Percentiles rank a stretch among this genome's conserved stretches.
Evolutionary conservation across 2,113 vertebrate species (phyloP).

Genomic region (Syngnathus floridae): DNA sequence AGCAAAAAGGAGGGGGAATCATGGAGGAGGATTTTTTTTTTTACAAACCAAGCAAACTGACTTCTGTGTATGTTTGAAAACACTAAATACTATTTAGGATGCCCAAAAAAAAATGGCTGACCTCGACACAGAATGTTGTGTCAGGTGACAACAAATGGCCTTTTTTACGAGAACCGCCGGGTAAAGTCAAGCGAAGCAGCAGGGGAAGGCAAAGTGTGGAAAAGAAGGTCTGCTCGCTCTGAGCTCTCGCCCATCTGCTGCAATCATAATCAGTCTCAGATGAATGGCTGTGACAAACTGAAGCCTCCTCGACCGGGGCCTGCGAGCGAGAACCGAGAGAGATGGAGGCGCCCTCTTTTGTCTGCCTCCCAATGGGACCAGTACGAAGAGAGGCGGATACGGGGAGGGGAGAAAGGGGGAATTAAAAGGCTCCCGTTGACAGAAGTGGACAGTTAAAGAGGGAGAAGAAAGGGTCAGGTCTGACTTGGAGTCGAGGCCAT

Average conservation of each 20-base stretch:
- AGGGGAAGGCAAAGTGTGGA: slow-evolving; percentile 7
- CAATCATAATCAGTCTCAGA: slow-evolving; percentile 81
- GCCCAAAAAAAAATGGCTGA: neutral
- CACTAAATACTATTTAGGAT: slow-evolving; percentile 8
- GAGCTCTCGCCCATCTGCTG: slow-evolving; percentile 78
- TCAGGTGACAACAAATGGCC: neutral
- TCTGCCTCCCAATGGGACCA: slow-evolving; percentile 63
- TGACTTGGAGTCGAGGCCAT: slow-evolving; percentile 44
- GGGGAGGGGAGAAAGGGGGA: slow-evolving; percentile 48
- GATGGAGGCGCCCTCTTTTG: slow-evolving; percentile 61
- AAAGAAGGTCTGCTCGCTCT: slow-evolving; percentile 24
- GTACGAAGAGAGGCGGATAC: slow-evolving; percentile 47
- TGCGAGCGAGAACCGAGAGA: slow-evolving; percentile 40
- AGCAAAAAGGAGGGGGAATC: slow-evolving; percentile 45
- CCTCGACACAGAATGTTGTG: neutral
- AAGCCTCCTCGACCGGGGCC: slow-evolving; percentile 56
- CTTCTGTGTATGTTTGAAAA: slow-evolving; percentile 35
- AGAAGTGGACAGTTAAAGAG: slow-evolving; percentile 57
- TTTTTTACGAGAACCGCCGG: neutral
- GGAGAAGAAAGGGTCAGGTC: slow-evolving; percentile 35
- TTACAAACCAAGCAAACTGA: slow-evolving; percentile 25
- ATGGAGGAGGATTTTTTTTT: slow-evolving; percentile 37
- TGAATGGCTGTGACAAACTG: slow-evolving; percentile 81
- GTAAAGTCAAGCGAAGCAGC: slow-evolving; percentile 17
- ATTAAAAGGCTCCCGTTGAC: slow-evolving; percentile 66